Base-by-base conservation (phyloP, 1,140 invertebrate species). In the Contarinia nasturtii region DNA sequence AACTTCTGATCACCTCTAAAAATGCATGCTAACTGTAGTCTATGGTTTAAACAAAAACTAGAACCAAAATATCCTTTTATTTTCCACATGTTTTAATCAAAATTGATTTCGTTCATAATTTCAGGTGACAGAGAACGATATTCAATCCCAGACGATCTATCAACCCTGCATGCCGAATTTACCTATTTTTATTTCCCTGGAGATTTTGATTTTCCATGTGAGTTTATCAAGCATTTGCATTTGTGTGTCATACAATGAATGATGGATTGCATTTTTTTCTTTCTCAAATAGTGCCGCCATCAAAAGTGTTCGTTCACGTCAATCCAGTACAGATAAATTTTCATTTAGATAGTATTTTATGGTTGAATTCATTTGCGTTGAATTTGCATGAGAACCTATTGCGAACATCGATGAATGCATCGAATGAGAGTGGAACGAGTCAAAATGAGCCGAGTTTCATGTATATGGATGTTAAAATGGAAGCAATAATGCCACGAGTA, bases 131-230 rank as follows among this genome's bases (percentile, higher is more conserved):
- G 86, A 61, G 83, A 80, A 55, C 71, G 76, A 42, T 77, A 87
- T 53, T 79, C 79, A 43, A 71, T 95, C 52, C 91, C 92, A 8
- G 77, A 81, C 37, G 88, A 94, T 59, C 80, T 89, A 49, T 83
- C 85, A 36, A 78, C 91, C 40, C 58, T 98, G 33, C 93, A 98
- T 67, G 79, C 92, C 2, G 94, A 98, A 60, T 88, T 94, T 55
- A 93, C 90, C 1, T 88, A 91, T 57, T 98, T 93, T 67, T 98
- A 94, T 64, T 97, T 95, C 70, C 90, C 92, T 11, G 89, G 87
- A 43, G 88, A 91, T 57, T 77, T 86, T 40, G 79, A 82, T 52
- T 94, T 92, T 73, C 91, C 91, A 65, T 70, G 91, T 93, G 71
- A 76, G 75, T 67, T 22, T 2, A n/a, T n/a, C n/a, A n/a, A n/a